Percentiles rank a stretch among this genome's conserved stretches.
phyloP scores from a whole-genome alignment of 2,797 vertebrate species.

The Lindbergichthys nudifrons region DNA sequence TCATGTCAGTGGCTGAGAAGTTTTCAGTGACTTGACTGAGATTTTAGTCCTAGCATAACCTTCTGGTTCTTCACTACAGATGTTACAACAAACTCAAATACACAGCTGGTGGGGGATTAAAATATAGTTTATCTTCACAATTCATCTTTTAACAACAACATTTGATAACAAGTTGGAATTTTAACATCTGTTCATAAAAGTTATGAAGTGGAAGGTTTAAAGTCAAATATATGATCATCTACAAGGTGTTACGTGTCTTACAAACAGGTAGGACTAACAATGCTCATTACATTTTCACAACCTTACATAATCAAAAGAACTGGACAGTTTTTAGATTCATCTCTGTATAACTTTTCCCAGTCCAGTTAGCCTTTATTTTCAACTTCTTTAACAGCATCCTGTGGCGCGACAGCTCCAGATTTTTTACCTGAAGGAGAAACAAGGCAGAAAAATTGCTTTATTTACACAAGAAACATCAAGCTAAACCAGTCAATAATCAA shows the following conservation, averaged over 20 bases:
- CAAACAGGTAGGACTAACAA: neutral
- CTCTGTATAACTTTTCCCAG: neutral
- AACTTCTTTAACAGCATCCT: slow-evolving; percentile 10
- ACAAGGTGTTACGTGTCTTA: neutral
- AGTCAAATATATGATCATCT: slow-evolving; percentile 10
- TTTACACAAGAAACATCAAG: neutral
- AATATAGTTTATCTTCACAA: slow-evolving; percentile 19
- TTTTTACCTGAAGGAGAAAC: slow-evolving; percentile 42
- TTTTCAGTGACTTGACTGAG: neutral
- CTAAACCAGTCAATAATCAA: neutral
- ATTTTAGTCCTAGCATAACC: slow-evolving; percentile 1
- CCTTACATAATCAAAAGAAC: neutral
- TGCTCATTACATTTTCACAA: neutral
- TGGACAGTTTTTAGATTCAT: neutral
- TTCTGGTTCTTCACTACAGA: neutral
- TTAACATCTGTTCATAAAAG: neutral
- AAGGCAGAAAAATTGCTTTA: neutral
- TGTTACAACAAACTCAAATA: neutral
- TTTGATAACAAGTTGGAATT: neutral
- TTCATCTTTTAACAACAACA: neutral
- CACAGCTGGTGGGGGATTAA: slow-evolving; percentile 23
- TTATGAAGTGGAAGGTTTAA: neutral
- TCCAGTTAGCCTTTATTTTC: slow-evolving; percentile 9
- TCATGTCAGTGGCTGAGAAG: slow-evolving; percentile 11
- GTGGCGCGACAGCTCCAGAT: neutral